Base-by-base conservation (phyloP, 1,140 invertebrate species). In the Cheumatopsyche charites region DNA sequence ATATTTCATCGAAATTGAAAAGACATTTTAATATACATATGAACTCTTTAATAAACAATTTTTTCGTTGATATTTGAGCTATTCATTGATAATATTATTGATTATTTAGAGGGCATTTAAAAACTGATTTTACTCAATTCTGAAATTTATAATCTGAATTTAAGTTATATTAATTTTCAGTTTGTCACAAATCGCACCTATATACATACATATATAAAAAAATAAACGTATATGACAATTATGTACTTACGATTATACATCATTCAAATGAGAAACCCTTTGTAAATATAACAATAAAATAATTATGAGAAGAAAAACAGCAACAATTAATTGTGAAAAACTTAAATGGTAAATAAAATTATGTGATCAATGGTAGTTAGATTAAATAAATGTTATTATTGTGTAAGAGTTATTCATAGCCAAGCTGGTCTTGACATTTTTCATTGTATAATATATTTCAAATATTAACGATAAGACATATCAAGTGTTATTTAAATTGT, bases 381-480 rank as follows among this genome's bases (percentile, higher is more conserved):
- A n/a, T 5, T 47, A 67, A n/a, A n/a, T n/a, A n/a, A 63, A 63
- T 63, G 41, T 63, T 63, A 21, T 58, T 43, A 63, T 41, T 41
- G 62, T 63, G 29, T 63, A 63, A 63, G 29, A 42, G 15, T 67
- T 47, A 65, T 43, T 65, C n/a, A 71, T 69, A 69, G 70, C 67
- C 73, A 72, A 75, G 73, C 73, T 75, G 73, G 73, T 42, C 73
- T 75, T 72, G 70, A 66, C 63, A 58, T 47, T 70, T 62, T 70
- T 17, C 45, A 66, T 72, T 21, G 45, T 72, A 42, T 72, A 36
- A 36, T 36, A n/a, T n/a, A 62, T 70, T 70, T 70, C 21, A 52
- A 67, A 45, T 43, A 67, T 67, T 68, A 49, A 61, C 21, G 26
- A 4, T 63, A 61, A 36, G 29, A 36, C 29, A 36, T 36, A 36